phyloP scores from a whole-genome alignment of 2,113 vertebrate species.

The Lagenorhynchus albirostris region DNA sequence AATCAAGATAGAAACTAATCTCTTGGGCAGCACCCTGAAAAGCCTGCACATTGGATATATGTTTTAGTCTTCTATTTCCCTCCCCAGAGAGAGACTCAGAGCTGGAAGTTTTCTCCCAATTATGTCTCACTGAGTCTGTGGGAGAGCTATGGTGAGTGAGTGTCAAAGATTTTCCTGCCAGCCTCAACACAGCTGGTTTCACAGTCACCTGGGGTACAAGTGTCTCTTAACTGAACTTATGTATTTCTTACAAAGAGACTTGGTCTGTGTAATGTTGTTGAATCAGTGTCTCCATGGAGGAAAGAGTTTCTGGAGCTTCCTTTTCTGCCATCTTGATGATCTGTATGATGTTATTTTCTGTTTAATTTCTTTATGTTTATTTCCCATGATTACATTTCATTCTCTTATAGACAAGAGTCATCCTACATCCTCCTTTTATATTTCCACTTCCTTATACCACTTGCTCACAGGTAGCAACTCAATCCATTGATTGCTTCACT shows the following conservation, averaged over 20 bases:
- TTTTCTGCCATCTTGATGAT: not conserved
- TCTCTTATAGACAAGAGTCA: not conserved
- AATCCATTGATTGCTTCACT: not conserved
- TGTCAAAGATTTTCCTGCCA: not conserved
- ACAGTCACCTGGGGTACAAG: not conserved
- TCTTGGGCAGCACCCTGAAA: not conserved
- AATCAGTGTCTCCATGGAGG: not conserved
- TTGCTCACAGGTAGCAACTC: not conserved
- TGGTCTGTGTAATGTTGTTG: not conserved
- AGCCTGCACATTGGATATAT: not conserved
- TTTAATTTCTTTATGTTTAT: not conserved
- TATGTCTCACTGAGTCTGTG: not conserved
- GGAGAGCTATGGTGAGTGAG: not conserved
- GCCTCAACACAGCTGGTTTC: not conserved
- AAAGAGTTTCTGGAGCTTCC: not conserved
- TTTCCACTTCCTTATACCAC: not conserved
- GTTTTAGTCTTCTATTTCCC: not conserved
- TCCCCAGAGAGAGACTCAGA: not conserved
- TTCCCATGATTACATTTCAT: not conserved
- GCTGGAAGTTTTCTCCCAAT: not conserved
- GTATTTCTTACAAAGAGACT: not conserved
- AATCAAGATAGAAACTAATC: not conserved
- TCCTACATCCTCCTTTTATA: not conserved
- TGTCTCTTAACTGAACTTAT: not conserved
- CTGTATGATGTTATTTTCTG: not conserved